Evolutionary conservation across 2,113 vertebrate genomes (phyloP), one percentile per base, ranked within the genome.

Genomic region (Halichoerus grypus): DNA sequence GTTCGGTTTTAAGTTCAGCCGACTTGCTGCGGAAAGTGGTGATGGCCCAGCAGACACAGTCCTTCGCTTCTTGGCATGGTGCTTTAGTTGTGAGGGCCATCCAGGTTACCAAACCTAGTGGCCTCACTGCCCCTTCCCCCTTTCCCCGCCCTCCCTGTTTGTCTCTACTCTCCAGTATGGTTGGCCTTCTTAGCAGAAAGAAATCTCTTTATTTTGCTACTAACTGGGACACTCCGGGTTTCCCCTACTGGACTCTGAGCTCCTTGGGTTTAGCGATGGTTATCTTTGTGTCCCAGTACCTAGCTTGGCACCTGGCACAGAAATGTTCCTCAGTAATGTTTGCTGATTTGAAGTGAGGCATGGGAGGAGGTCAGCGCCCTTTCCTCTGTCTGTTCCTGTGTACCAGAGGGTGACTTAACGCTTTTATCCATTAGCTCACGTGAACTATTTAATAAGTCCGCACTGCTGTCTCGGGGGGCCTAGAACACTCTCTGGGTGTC

Each of bases 1-100:
- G 94, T 92, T 94, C 69, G 31, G 74, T 94, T 96, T 96, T 97
- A 59, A 95, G 92, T 88, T 94, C 76, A 90, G 94, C 97, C 94
- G 96, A 72, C 83, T 91, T 77, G 76, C 88, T 33, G 90, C 1
- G 18, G 92, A 97, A 71, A 74, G 83, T 92, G 80, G 55, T 83
- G 59, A 59, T n/a, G 65, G 86, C 97, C 89, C 67, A 42, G 91
- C 77, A 3, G 55, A 90, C 90, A 89, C 67, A 53, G 88, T 19
- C 46, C 53, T 97, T 81, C 2, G 33, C 19, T 63, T 51, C 69
- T 93, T 93, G 95, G 87, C 94, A 71, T 16, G 4, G 55, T 0
- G 0, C 74, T 83, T 49, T 26, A 0, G 28, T 72, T 9, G 81
- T 63, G 16, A 69, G 71, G 57, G 57, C 22, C 8, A 28, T 59